Percentiles rank a stretch among this genome's conserved stretches.
These are phyloP conservation scores for Plotosus lineatus DNA, from an alignment of 2,113 vertebrate genomes.

Conservation along the genomic window DNA sequence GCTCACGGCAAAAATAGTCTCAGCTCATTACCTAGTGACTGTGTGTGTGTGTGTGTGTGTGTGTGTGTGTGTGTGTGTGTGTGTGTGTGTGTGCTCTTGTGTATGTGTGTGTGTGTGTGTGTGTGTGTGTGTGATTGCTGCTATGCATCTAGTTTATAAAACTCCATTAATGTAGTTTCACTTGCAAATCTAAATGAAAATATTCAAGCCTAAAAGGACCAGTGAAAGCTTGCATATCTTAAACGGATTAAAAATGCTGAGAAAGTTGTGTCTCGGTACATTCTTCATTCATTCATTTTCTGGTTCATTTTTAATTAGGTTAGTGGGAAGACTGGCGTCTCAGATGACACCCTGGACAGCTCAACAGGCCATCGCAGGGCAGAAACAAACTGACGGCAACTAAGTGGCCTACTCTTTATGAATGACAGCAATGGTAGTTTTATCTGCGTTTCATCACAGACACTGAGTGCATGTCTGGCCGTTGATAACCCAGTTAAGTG, in stretches of 20 bases:
- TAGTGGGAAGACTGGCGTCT: no score
- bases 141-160: conserved; percentile 1
- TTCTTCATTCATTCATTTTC: no score
- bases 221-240: background rate
- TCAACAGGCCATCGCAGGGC: no score
- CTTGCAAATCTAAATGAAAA: background rate
- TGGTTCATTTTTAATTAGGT: no score
- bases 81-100: background rate
- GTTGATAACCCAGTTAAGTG: no score
- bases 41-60: no score
- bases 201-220: background rate
- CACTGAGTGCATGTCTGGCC: no score
- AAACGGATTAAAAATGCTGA: background rate
- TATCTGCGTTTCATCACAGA: background rate
- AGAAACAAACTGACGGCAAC: no score
- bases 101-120: no score
- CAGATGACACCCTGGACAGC: no score
- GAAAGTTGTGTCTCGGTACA: background rate
- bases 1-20: conserved; percentile 12
- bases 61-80: background rate
- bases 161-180: background rate
- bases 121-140: background rate
- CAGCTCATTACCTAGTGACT: conserved; percentile 4
- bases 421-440: no score
- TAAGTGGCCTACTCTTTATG: no score